A percentile compares a stretch with the other conserved stretches of the same genome.
Evolutionary conservation across 1,140 invertebrate genomes (phyloP).

Genomic region (Tigriopus japonicus): DNA sequence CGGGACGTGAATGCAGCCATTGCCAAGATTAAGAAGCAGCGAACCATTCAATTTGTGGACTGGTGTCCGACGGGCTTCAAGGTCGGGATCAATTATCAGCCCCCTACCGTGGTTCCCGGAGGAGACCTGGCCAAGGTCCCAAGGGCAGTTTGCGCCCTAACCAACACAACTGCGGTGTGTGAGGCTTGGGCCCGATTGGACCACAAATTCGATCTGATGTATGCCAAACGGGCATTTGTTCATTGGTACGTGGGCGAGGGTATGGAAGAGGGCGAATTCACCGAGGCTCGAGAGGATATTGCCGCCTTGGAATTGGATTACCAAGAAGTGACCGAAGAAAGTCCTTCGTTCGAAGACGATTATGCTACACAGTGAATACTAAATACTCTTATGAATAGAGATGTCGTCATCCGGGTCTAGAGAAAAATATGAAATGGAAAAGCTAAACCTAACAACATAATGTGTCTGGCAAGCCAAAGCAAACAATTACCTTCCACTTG

Average conservation of each 20-base stretch:
- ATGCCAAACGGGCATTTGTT: conserved; percentile 51
- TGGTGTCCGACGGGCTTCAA: conserved; percentile 34
- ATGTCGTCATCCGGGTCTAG: too few relatives aligned
- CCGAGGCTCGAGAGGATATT: conserved; percentile 49
- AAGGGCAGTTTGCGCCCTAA: conserved; percentile 47
- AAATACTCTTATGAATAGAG: too few relatives aligned
- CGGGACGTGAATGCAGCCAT: conserved; percentile 32
- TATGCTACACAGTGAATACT: too few relatives aligned
- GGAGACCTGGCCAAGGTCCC: conserved; percentile 50
- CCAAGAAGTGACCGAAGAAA: conserved; percentile 32
- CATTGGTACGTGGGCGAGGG: conserved; percentile 47
- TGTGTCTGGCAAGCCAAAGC: too few relatives aligned
- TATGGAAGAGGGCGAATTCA: conserved; percentile 56
- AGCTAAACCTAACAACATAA: too few relatives aligned
- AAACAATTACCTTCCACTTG: too few relatives aligned
- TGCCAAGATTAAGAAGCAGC: conserved; percentile 31
- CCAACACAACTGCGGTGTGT: conserved; percentile 52
- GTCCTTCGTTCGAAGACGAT: neutral
- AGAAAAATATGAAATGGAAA: too few relatives aligned
- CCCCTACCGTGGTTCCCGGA: conserved; percentile 58
- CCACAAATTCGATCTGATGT: conserved; percentile 38
- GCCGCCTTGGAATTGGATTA: conserved; percentile 43
- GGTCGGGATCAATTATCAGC: conserved; percentile 53
- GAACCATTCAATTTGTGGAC: conserved; percentile 37
- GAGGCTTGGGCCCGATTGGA: conserved; percentile 38